A percentile compares a stretch with the other conserved stretches of the same genome.
These are phyloP conservation scores for Peromyscus aztecus DNA, from an alignment of 2,797 vertebrate genomes.

Conservation along the genomic window DNA sequence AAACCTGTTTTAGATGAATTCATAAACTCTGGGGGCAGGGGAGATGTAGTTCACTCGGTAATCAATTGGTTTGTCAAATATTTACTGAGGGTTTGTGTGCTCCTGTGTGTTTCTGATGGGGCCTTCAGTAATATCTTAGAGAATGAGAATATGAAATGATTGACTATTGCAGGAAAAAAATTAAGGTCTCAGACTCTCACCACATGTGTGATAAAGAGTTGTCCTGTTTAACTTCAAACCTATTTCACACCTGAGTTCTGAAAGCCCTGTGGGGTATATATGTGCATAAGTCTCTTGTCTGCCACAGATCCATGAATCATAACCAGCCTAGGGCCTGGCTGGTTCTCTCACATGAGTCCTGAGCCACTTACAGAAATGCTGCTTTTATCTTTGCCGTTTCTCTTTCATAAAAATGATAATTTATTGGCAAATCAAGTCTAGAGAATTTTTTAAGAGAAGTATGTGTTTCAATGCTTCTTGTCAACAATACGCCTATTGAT, in stretches of 20 bases:
- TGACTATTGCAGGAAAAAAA: background rate
- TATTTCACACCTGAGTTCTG: background rate
- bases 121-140: background rate
- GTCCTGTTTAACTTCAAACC: background rate
- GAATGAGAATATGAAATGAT: background rate
- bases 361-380: background rate
- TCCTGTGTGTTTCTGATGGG: background rate
- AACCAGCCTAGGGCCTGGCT: too few species aligned
- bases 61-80: background rate
- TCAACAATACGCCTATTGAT: background rate
- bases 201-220: background rate
- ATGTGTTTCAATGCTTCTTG: background rate
- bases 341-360: background rate
- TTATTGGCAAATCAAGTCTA: background rate
- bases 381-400: background rate
- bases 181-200: background rate
- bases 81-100: background rate
- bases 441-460: background rate
- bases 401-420: background rate
- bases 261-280: background rate
- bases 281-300: background rate
- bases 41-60: background rate
- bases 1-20: slow-evolving; percentile 37
- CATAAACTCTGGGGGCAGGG: background rate
- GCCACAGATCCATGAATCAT: background rate